Evolutionary conservation across 2,113 vertebrate species (phyloP), one percentile per base, ranked within the genome.

Genomic region (Oncorhynchus clarkii): DNA sequence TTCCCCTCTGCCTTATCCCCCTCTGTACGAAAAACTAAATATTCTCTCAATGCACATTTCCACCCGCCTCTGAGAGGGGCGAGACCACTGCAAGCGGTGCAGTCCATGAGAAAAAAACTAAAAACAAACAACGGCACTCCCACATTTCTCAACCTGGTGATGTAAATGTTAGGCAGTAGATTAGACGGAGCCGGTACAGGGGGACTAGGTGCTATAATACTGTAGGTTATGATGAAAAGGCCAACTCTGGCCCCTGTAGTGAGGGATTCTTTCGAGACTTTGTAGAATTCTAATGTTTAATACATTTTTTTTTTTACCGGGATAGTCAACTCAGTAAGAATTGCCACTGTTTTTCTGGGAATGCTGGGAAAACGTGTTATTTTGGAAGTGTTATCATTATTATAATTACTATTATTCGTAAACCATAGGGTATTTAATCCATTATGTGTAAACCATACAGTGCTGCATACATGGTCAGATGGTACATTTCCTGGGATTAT

Each of bases 11-110:
- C 39, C 26, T 57, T 57, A 48, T 60, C 74, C 57, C 51, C 20
- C 34, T 24, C 70, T 76, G 66, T 20, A 20, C 64, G 62, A n/a
- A 45, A 78, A 77, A 72, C 1, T 12, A 71, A 57, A 72, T 67
- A 1, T 59, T 70, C 70, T 66, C 72, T 67, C 27, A 71, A 18
- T 12, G 29, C 67, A 60, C 27, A 60, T 76, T 72, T 48, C 74
- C 14, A 72, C 39, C 39, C 39, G 39, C 8, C 39, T 39, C 39
- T 39, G 39, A 39, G 39, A 45, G 73, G 14, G 22, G 73, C 66
- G 14, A 22, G 60, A 54, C 70, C 48, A 75, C 45, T 74, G 70
- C 39, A 22, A 64, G 31, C 72, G 48, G 62, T 69, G 27, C 34
- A 29, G 60, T 11, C 11, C n/a, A 59, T 29, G 24, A 9, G 22